These are phyloP conservation scores for Philotrypesis tridentata DNA, from an alignment of 1,140 invertebrate species.

Conservation along the genomic window DNA sequence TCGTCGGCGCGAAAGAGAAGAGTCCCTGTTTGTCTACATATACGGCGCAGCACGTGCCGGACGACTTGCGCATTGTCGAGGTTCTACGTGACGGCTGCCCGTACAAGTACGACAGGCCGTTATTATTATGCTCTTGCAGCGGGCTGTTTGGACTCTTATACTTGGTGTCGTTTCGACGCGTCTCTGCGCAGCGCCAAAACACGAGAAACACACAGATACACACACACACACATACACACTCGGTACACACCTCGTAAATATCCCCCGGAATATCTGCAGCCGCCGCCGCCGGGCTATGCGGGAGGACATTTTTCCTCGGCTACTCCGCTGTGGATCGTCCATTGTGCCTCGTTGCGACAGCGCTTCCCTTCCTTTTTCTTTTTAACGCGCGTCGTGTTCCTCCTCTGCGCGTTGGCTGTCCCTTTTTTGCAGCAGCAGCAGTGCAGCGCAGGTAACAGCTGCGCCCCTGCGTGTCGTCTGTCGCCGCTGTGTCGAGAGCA, in stretches of 20 bases:
- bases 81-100: neutral
- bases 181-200: neutral
- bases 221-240: too few relatives aligned
- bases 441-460: constrained; percentile 22
- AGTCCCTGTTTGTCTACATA: neutral
- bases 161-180: neutral
- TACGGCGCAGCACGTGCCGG: neutral
- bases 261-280: constrained; percentile 18
- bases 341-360: constrained; percentile 12
- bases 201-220: neutral
- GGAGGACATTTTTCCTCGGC: constrained; percentile 10
- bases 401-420: neutral
- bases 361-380: neutral
- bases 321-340: constrained; percentile 6
- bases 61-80: constrained; percentile 2
- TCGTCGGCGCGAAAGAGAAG: neutral
- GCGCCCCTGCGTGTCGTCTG: neutral
- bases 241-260: constrained; percentile 16
- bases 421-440: neutral
- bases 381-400: too few relatives aligned
- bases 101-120: neutral
- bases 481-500: too few relatives aligned
- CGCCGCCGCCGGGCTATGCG: too few relatives aligned
- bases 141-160: neutral
- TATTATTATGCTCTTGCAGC: neutral